A percentile compares a stretch with the other conserved stretches of the same genome.
Conservation (phyloP, 2,113 vertebrate genomes). For the Todiramphus saurophagus region DNA sequence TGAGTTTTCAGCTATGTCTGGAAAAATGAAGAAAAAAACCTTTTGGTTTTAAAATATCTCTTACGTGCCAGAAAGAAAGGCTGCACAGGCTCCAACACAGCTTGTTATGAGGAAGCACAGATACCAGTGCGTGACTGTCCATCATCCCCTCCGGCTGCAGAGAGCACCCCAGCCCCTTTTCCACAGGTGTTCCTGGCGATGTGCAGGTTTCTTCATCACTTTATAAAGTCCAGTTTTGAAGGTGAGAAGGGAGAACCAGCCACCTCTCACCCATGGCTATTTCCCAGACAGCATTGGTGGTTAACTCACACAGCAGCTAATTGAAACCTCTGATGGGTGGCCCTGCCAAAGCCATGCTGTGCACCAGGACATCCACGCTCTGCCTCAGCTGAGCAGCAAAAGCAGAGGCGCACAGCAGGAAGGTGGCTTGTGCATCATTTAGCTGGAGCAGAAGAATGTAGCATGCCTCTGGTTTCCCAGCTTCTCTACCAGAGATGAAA, state of each 20-base stretch:
- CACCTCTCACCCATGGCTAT: not conserved
- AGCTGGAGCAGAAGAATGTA: not conserved
- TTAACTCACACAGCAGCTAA: not conserved
- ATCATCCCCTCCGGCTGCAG: not conserved
- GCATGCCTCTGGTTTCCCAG: not conserved
- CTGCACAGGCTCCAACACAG: not conserved
- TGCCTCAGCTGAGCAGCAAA: not conserved
- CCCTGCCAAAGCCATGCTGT: not conserved
- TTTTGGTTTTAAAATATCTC: not conserved
- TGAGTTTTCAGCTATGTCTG: not conserved
- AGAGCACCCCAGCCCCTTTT: not conserved
- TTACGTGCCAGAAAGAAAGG: not conserved
- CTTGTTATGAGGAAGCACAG: not conserved
- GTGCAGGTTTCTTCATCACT: not conserved
- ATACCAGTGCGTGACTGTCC: not conserved
- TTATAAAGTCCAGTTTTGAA: not conserved
- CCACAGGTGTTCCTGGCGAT: not conserved
- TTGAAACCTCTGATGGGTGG: not conserved
- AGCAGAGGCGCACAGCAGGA: not conserved
- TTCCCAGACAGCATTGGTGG: not conserved
- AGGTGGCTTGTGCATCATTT: not conserved
- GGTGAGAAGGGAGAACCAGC: not conserved
- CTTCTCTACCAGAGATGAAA: not conserved
- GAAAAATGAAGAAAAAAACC: not conserved
- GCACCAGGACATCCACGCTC: fast-evolving